Conservation (phyloP, 2,888 invertebrate species). For the Pomacea canaliculata region DNA sequence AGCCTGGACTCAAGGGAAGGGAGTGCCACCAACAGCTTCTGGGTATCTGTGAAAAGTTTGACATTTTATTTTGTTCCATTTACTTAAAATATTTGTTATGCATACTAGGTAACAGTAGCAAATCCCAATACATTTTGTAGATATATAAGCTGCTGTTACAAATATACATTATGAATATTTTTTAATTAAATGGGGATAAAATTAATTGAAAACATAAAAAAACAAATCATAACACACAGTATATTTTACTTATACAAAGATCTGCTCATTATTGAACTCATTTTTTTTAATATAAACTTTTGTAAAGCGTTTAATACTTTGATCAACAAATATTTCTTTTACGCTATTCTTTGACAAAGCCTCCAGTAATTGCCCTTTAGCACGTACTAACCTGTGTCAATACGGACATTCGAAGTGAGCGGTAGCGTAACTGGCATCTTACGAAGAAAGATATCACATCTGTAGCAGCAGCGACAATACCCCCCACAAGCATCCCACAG, state of each 20-base stretch:
- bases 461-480: constrained; percentile 15
- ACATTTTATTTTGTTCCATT: neutral
- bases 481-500: constrained; percentile 14
- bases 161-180: neutral
- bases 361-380: no score
- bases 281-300: no score
- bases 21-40: constrained; percentile 51
- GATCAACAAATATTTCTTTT: no score
- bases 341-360: no score
- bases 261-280: no score
- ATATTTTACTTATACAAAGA: no score
- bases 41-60: constrained; percentile 44
- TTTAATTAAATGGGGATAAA: neutral
- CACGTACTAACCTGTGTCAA: constrained; percentile 49
- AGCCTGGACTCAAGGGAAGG: constrained; percentile 49
- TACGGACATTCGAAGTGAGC: constrained; percentile 48
- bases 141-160: neutral
- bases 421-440: constrained; percentile 54
- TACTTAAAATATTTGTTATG: no score
- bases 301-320: no score
- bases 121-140: neutral
- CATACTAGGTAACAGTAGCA: no score
- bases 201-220: neutral
- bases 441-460: constrained; percentile 17
- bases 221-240: no score